These are phyloP conservation scores for Phragmatobia fuliginosa DNA, from an alignment of 2,888 invertebrate genomes.

Conservation along the genomic window DNA sequence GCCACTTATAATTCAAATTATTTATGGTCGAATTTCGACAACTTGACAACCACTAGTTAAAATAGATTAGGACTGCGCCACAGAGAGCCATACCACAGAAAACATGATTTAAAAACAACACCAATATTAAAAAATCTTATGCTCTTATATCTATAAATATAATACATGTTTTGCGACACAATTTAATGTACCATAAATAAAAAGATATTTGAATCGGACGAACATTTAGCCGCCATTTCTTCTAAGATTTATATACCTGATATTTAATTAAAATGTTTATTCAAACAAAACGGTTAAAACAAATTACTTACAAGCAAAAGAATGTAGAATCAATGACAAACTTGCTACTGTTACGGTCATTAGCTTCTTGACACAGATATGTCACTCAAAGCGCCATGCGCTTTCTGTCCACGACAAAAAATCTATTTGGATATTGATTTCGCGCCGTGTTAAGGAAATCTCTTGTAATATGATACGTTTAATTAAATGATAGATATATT, in stretches of 20 bases:
- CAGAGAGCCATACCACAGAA: too few species aligned
- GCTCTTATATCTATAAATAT: too few species aligned
- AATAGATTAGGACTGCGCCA: too few species aligned
- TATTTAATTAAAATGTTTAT: background rate
- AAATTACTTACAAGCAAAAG: background rate
- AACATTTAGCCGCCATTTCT: too few species aligned
- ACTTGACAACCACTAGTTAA: too few species aligned
- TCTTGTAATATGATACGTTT: conserved; percentile 33
- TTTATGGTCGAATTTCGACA: too few species aligned
- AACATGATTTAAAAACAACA: too few species aligned
- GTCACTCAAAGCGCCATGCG: conserved; percentile 30
- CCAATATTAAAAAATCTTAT: too few species aligned
- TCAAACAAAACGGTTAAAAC: background rate
- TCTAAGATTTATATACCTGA: background rate
- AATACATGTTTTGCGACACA: too few species aligned
- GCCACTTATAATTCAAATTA: too few species aligned
- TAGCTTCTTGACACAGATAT: conserved; percentile 47
- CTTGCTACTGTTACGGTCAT: conserved; percentile 39
- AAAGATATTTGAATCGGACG: too few species aligned
- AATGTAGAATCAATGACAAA: conserved; percentile 14
- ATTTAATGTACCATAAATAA: too few species aligned
- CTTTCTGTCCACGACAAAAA: conserved; percentile 39
- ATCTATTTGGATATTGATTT: conserved; percentile 41
- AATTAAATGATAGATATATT: conserved; percentile 24
- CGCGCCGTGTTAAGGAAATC: conserved; percentile 30